These are phyloP conservation scores for Cantharis flavilabris DNA, from an alignment of 2,888 invertebrate species.

Conservation along the genomic window DNA sequence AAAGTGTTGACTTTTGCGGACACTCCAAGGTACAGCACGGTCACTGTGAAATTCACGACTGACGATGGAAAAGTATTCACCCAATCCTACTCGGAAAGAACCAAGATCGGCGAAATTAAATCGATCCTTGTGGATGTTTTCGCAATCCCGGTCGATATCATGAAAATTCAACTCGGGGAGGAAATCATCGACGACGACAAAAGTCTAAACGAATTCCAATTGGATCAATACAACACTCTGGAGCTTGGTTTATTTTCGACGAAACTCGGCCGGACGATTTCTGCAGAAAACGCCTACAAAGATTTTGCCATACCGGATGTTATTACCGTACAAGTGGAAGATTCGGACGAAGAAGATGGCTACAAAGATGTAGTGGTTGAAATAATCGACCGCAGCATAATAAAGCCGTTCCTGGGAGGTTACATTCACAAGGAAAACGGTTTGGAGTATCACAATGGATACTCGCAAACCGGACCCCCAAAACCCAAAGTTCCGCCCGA, in stretches of 20 bases:
- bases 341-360: slow-evolving; percentile 49
- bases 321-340: slow-evolving; percentile 59
- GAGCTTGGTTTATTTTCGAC: slow-evolving; percentile 43
- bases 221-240: slow-evolving; percentile 40
- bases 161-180: slow-evolving; percentile 59
- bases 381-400: slow-evolving; percentile 63
- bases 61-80: slow-evolving; percentile 54
- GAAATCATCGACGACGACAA: slow-evolving; percentile 45
- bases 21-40: neutral
- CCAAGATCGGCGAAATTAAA: slow-evolving; percentile 64
- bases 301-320: slow-evolving; percentile 57
- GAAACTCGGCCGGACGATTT: slow-evolving; percentile 41
- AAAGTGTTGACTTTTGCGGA: neutral
- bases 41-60: slow-evolving; percentile 48
- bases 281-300: slow-evolving; percentile 47
- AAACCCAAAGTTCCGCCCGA: slow-evolving; percentile 59
- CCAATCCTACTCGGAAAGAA: slow-evolving; percentile 59
- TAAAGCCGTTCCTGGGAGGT: slow-evolving; percentile 82
- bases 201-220: slow-evolving; percentile 37
- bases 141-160: slow-evolving; percentile 57
- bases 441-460: slow-evolving; percentile 78
- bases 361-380: slow-evolving; percentile 61
- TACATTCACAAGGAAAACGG: slow-evolving; percentile 74
- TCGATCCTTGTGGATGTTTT: slow-evolving; percentile 64
- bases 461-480: slow-evolving; percentile 77